A percentile compares a stretch with the other conserved stretches of the same genome.
Evolutionary conservation across 35 echinoderm and acorn worm species (phyloP).

Genomic region (Heliocidaris erythrogramma): DNA sequence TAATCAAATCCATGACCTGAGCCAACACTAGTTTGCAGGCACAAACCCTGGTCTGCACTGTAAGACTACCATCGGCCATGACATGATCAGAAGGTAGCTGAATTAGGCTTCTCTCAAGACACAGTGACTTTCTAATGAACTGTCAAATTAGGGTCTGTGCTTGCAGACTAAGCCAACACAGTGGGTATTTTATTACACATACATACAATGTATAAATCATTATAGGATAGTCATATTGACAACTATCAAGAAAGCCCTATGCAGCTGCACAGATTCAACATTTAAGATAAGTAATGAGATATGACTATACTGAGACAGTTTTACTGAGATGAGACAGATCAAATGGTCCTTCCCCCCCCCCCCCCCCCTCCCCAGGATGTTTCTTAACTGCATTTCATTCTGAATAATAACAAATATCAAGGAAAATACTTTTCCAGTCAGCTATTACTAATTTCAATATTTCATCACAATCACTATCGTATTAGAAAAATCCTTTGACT

Average conservation of each 20-base stretch:
- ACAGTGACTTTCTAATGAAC: too few species aligned
- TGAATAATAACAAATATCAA: background rate
- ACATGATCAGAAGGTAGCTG: too few species aligned
- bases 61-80: too few species aligned
- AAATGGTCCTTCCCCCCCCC: background rate
- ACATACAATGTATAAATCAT: too few species aligned
- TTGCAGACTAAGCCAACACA: background rate
- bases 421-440: background rate
- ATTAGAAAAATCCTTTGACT: background rate
- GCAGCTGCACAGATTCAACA: background rate
- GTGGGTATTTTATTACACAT: too few species aligned
- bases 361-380: too few species aligned
- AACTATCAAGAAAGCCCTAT: background rate
- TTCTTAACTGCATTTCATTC: too few species aligned
- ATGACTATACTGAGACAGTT: background rate
- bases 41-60: too few species aligned
- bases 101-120: too few species aligned
- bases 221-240: background rate
- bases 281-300: background rate
- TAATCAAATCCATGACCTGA: background rate
- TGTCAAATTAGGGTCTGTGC: too few species aligned
- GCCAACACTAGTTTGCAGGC: too few species aligned
- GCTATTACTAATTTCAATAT: background rate
- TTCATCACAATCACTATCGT: background rate
- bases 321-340: background rate